These are phyloP conservation scores for Horisme vitalbata DNA, from an alignment of 2,888 invertebrate species.

Conservation along the genomic window DNA sequence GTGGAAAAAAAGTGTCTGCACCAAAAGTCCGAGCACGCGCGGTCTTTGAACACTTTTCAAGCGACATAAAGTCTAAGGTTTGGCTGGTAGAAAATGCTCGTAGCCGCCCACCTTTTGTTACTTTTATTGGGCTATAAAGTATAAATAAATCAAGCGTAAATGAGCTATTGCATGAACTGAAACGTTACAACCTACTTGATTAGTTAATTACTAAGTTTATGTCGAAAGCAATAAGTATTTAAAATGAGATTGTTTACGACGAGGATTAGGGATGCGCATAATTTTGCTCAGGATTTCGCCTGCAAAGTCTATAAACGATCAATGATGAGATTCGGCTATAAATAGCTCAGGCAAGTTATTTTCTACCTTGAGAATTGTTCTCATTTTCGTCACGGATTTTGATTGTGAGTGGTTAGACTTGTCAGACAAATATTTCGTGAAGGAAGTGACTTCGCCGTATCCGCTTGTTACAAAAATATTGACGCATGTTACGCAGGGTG, in stretches of 20 bases:
- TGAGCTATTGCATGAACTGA: neutral
- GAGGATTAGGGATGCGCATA: conserved; percentile 31
- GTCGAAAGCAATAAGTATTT: conserved; percentile 2
- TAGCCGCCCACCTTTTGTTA: too few species aligned
- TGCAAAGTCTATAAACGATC: conserved; percentile 17
- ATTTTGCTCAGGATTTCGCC: conserved; percentile 25
- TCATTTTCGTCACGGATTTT: too few species aligned
- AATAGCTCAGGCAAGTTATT: too few species aligned
- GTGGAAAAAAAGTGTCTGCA: too few species aligned
- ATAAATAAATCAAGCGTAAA: too few species aligned
- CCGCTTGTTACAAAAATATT: conserved; percentile 17
- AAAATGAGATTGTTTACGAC: conserved; percentile 15
- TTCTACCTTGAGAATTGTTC: neutral
- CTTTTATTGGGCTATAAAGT: too few species aligned
- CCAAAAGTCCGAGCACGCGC: too few species aligned
- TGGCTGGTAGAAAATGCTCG: too few species aligned
- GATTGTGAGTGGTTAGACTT: neutral
- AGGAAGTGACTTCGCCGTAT: conserved; percentile 10
- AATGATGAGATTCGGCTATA: neutral
- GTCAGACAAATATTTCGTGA: conserved; percentile 3
- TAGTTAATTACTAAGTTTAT: neutral
- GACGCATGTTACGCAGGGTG: too few species aligned
- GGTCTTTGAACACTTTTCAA: too few species aligned
- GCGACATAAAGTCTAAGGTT: too few species aligned
- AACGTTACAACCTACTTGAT: neutral